Conservation (phyloP, 2,113 vertebrate species). For the Pituophis catenifer region DNA sequence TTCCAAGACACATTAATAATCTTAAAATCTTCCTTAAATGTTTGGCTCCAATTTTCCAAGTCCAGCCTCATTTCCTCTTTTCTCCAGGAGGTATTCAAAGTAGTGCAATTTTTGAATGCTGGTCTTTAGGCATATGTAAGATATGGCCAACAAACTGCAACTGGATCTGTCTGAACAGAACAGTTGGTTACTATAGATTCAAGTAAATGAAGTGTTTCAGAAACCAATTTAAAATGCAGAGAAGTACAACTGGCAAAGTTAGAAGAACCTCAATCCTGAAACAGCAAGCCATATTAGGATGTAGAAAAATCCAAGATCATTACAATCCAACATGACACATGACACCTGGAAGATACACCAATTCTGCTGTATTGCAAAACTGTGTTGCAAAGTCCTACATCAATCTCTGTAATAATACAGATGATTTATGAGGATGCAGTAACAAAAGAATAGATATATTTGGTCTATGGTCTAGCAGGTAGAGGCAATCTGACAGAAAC, state of each 20-base stretch:
- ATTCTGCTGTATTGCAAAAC: background rate
- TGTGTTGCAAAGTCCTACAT: background rate
- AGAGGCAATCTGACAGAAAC: background rate
- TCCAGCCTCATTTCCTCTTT: background rate
- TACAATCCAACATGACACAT: background rate
- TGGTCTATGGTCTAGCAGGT: background rate
- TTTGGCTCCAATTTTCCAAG: background rate
- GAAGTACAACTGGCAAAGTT: background rate
- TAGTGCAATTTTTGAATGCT: background rate
- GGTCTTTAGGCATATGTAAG: background rate
- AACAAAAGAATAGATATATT: background rate
- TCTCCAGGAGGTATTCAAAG: background rate
- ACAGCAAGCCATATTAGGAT: background rate
- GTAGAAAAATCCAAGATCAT: background rate
- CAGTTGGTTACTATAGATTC: background rate
- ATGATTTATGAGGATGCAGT: background rate
- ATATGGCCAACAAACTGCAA: background rate
- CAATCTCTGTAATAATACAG: background rate
- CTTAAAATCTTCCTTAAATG: background rate
- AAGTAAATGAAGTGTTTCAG: background rate
- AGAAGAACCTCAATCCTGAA: background rate
- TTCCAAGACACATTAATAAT: background rate
- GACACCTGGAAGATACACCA: background rate
- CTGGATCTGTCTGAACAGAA: background rate
- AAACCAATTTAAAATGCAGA: background rate